These are phyloP conservation scores for Terebella lapidaria DNA, from an alignment of 2,888 invertebrate genomes.

Conservation along the genomic window DNA sequence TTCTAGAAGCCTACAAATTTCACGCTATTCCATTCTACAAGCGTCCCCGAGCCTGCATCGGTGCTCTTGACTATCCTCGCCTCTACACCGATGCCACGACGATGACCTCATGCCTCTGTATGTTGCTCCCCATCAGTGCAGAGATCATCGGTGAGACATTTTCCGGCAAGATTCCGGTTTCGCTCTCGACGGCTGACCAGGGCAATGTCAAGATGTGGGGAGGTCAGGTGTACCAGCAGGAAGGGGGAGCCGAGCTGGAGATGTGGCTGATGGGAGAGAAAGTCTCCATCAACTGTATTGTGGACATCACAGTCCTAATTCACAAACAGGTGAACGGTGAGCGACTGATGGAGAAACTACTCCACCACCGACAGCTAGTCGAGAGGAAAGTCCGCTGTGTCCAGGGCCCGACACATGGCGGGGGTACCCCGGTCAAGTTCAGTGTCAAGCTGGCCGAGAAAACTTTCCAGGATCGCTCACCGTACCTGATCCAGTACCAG, in stretches of 20 bases:
- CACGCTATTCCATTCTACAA: conserved; percentile 12
- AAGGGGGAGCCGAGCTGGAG: conserved; percentile 5
- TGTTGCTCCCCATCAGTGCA: conserved; percentile 1
- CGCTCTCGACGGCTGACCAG: conserved; percentile 9
- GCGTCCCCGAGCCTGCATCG: neutral
- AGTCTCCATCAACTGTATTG: conserved; percentile 4
- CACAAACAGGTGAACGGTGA: conserved; percentile 11
- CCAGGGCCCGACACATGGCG: neutral
- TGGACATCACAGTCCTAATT: conserved; percentile 12
- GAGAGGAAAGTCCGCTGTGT: conserved; percentile 4
- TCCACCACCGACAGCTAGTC: conserved; percentile 5
- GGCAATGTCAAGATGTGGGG: conserved; percentile 7
- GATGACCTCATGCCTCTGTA: conserved; percentile 1
- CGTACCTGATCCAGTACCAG: conserved; percentile 6
- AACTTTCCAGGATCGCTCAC: conserved; percentile 3
- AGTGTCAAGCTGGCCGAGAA: conserved; percentile 8
- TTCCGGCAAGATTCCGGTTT: conserved; percentile 6
- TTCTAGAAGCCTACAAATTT: conserved; percentile 12
- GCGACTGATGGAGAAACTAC: conserved; percentile 10
- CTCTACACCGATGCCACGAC: conserved; percentile 7
- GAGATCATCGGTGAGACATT: conserved; percentile 3
- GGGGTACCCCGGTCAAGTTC: conserved; percentile 8
- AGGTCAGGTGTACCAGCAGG: neutral
- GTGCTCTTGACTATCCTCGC: conserved; percentile 5
- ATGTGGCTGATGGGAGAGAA: conserved; percentile 2